Conservation (phyloP, 2,888 invertebrate species). For the Megaustenia siamemsis region DNA sequence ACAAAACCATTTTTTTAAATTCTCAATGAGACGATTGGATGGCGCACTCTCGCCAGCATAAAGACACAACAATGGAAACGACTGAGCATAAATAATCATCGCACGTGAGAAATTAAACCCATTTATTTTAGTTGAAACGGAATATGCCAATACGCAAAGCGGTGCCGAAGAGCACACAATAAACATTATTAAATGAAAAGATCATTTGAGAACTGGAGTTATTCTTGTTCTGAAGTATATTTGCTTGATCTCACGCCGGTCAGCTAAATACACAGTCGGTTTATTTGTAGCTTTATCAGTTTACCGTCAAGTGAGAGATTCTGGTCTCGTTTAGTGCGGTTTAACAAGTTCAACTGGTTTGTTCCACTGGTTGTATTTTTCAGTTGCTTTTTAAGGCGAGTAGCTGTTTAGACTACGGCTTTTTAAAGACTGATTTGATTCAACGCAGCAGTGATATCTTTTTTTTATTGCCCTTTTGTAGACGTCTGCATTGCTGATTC, state of each 20-base stretch:
- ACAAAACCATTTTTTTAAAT: neutral
- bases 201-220: neutral
- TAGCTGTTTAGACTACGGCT: too few species aligned
- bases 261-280: neutral
- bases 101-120: neutral
- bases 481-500: too few species aligned
- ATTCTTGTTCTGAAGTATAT: too few species aligned
- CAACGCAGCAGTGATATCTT: too few species aligned
- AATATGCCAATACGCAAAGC: neutral
- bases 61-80: neutral
- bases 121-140: neutral
- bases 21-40: neutral
- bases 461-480: too few species aligned
- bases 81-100: neutral
- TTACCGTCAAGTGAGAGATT: neutral
- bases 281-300: conserved; percentile 1
- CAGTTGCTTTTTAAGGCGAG: too few species aligned
- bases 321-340: neutral
- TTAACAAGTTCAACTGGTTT: neutral
- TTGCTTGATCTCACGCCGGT: neutral
- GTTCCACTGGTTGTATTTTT: too few species aligned
- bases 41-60: neutral
- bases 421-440: too few species aligned
- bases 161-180: conserved; percentile 8
- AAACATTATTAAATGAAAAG: conserved; percentile 19